Evolutionary conservation across 2,797 vertebrate genomes (phyloP).

Genomic region (Carduelis carduelis): DNA sequence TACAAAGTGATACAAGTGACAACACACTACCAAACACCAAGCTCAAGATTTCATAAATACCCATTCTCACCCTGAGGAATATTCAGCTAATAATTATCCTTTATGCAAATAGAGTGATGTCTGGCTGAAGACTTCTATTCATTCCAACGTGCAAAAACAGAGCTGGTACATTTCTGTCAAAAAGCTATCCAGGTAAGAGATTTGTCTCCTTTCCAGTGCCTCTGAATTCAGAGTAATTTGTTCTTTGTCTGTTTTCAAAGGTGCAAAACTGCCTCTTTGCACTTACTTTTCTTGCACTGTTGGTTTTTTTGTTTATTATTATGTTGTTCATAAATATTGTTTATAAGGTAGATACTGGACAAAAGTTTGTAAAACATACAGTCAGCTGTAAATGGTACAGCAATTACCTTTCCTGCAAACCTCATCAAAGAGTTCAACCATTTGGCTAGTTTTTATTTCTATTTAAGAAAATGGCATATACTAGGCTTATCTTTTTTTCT

Average conservation of each 20-base stretch:
- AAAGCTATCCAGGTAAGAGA: slow-evolving; percentile 35
- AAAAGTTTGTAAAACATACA: background rate
- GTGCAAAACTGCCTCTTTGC: background rate
- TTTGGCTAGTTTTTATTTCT: background rate
- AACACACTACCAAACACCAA: background rate
- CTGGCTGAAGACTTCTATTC: slow-evolving; percentile 27
- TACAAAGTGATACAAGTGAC: background rate
- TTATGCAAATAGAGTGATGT: slow-evolving; percentile 2
- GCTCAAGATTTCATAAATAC: background rate
- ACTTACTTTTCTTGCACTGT: background rate
- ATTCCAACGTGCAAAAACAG: background rate
- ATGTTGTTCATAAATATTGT: background rate
- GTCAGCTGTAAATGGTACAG: background rate
- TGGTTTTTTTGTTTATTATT: background rate
- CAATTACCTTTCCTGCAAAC: background rate
- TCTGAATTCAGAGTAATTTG: background rate
- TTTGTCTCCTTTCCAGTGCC: background rate
- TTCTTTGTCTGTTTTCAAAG: background rate
- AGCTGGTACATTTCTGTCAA: background rate
- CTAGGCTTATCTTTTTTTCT: background rate
- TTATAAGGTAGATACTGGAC: background rate
- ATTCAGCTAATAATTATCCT: slow-evolving; percentile 39
- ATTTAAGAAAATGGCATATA: background rate
- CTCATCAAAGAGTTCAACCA: background rate
- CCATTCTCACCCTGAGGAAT: background rate